Evolutionary conservation across 2,797 vertebrate species (phyloP).

Genomic region (Micromesistius poutassou): DNA sequence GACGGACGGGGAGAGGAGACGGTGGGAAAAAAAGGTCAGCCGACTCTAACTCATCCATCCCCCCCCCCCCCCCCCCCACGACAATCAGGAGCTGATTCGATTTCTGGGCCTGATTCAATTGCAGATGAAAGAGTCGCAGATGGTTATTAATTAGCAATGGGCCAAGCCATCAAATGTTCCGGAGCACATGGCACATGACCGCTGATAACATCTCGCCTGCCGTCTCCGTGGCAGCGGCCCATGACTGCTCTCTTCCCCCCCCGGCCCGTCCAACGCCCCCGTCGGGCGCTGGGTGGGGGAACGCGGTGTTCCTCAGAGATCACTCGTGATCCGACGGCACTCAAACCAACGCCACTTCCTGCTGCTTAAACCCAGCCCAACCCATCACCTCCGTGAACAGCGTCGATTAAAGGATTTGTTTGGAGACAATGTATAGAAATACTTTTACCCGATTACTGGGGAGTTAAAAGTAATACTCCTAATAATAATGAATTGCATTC

Average conservation of each 20-base stretch:
- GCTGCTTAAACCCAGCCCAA: no score
- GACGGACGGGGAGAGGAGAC: background rate
- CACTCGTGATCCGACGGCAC: no score
- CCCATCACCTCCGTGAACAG: no score
- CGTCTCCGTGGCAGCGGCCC: background rate
- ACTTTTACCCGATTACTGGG: no score
- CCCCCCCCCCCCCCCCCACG: background rate
- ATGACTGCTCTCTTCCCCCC: background rate
- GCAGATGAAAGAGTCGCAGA: background rate
- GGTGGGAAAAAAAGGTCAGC: constrained; percentile 6
- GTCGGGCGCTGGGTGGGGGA: no score
- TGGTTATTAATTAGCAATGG: background rate
- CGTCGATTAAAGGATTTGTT: no score
- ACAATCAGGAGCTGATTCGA: background rate
- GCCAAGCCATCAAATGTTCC: background rate
- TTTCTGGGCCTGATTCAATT: background rate
- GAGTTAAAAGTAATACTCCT: no score
- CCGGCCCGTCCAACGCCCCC: background rate
- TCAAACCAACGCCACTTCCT: no score
- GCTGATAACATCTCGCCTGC: background rate
- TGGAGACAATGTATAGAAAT: no score
- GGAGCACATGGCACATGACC: background rate
- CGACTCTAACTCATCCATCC: background rate
- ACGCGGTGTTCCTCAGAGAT: background rate
- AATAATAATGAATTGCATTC: no score